phyloP scores from a whole-genome alignment of 1,140 invertebrate genomes.

The Drosophila gunungcola region DNA sequence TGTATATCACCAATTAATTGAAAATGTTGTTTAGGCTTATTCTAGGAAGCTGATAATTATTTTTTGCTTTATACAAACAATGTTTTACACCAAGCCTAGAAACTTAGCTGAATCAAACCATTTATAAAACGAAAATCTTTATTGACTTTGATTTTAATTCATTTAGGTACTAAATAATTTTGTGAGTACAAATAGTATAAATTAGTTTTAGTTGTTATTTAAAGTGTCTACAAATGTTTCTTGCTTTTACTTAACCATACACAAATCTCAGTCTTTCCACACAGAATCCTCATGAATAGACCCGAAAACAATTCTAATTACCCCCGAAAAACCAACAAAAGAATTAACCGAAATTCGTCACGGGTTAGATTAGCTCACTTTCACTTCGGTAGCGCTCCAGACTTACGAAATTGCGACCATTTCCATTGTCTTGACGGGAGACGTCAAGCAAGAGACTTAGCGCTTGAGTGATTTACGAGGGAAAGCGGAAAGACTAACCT shows the following conservation, averaged over 20 bases:
- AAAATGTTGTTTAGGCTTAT: neutral
- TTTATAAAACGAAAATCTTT: too few species aligned
- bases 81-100: too few species aligned
- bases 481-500: constrained; percentile 45
- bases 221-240: too few species aligned
- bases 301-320: constrained; percentile 28
- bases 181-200: too few species aligned
- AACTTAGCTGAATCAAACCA: too few species aligned
- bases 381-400: constrained; percentile 48
- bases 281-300: neutral
- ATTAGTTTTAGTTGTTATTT: too few species aligned
- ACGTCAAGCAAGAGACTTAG: constrained; percentile 25
- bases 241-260: neutral
- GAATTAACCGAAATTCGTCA: constrained; percentile 28
- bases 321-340: constrained; percentile 11
- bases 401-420: constrained; percentile 24
- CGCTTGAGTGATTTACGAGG: constrained; percentile 71
- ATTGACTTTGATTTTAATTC: too few species aligned
- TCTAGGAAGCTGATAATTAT: neutral
- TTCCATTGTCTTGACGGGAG: constrained; percentile 37
- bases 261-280: neutral
- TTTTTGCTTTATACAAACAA: neutral
- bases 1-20: neutral
- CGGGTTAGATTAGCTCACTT: constrained; percentile 29
- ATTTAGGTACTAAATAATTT: too few species aligned